phyloP scores from a whole-genome alignment of 2,113 vertebrate genomes.

The Perognathus longimembris region DNA sequence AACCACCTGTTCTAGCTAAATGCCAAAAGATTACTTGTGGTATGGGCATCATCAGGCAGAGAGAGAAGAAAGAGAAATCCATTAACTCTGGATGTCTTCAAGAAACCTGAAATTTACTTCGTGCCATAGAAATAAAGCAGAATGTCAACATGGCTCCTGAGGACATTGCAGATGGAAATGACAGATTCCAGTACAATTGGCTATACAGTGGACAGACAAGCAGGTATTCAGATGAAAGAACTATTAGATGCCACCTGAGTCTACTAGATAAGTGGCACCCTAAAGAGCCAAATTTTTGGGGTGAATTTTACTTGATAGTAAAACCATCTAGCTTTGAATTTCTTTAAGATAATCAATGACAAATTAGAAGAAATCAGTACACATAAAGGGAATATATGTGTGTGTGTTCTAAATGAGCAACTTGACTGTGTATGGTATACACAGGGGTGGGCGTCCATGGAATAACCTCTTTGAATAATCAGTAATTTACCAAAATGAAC shows the following conservation, averaged over 20 bases:
- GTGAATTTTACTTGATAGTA: background rate
- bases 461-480: too few species aligned
- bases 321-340: background rate
- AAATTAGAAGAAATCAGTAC: background rate
- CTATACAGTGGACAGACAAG: background rate
- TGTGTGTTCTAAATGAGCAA: too few species aligned
- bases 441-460: too few species aligned
- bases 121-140: background rate
- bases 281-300: background rate
- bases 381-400: too few species aligned
- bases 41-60: background rate
- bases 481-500: too few species aligned
- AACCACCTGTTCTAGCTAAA: background rate
- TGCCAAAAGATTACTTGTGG: background rate
- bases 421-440: too few species aligned
- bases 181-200: background rate
- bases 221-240: background rate
- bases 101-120: background rate
- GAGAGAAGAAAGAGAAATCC: background rate
- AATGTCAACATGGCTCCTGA: background rate
- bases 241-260: background rate
- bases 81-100: background rate
- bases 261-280: background rate
- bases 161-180: background rate
- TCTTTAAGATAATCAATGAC: background rate